phyloP scores from a whole-genome alignment of 2,113 vertebrate genomes.

The Chionodraco myersi region DNA sequence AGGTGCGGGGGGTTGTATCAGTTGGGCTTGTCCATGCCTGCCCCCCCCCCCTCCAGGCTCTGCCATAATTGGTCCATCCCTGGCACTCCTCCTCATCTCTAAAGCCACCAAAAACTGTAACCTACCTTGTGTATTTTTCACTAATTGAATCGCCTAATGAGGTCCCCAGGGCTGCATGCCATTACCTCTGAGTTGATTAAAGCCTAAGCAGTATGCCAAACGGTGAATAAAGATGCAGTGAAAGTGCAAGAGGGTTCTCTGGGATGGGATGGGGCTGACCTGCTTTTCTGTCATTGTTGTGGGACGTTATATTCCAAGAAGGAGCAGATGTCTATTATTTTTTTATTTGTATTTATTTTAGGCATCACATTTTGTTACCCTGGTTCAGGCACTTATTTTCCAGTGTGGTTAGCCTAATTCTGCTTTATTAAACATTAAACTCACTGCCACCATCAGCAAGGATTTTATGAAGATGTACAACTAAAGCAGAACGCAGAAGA shows the following conservation, averaged over 20 bases:
- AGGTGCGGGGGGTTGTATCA: conserved; percentile 13
- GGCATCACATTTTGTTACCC: conserved; percentile 71
- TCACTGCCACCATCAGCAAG: conserved; percentile 53
- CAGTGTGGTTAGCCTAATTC: conserved; percentile 79
- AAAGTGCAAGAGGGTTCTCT: conserved; percentile 68
- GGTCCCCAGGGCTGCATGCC: conserved; percentile 86
- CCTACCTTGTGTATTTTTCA: conserved; percentile 84
- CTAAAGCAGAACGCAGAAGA: conserved; percentile 9
- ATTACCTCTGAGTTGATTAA: conserved; percentile 86
- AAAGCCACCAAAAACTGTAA: conserved; percentile 83
- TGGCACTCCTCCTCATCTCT: conserved; percentile 78
- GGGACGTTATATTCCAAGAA: conserved; percentile 71
- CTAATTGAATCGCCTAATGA: conserved; percentile 89
- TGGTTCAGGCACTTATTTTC: conserved; percentile 75
- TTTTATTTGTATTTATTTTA: conserved; percentile 82
- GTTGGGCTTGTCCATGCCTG: conserved; percentile 44
- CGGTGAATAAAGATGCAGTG: conserved; percentile 81
- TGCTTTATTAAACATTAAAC: conserved; percentile 82
- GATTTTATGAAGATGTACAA: conserved; percentile 44
- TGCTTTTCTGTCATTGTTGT: conserved; percentile 82
- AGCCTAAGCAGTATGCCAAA: conserved; percentile 79
- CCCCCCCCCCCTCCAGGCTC: conserved; percentile 31
- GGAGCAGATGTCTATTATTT: conserved; percentile 84
- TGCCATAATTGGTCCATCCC: conserved; percentile 76
- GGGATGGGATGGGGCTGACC: conserved; percentile 73